Percentiles rank a stretch among this genome's conserved stretches.
Conservation (phyloP, 1,140 invertebrate species). For the Stegodyphus mimosarum region DNA sequence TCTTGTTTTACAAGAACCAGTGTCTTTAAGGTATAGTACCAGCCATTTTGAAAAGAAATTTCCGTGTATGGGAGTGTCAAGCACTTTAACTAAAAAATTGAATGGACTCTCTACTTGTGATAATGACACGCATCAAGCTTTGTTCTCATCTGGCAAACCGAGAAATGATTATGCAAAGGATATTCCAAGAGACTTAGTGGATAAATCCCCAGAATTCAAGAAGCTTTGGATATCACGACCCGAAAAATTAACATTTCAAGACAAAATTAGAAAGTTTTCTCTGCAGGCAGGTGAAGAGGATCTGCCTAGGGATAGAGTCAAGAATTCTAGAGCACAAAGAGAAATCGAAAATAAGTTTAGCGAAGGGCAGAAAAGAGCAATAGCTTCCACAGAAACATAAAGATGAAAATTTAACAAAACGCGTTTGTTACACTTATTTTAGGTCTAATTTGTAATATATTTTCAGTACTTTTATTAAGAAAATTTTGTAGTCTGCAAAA, state of each 20-base stretch:
- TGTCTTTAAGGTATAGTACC: background rate
- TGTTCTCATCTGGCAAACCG: slow-evolving; percentile 32
- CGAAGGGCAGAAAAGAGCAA: slow-evolving; percentile 24
- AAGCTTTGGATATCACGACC: slow-evolving; percentile 75
- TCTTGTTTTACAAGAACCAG: background rate
- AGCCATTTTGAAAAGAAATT: slow-evolving; percentile 30
- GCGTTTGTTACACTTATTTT: no score
- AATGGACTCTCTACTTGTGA: slow-evolving; percentile 26
- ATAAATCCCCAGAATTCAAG: slow-evolving; percentile 67
- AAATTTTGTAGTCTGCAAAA: no score
- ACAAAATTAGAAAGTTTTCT: slow-evolving; percentile 95
- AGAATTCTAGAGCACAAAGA: slow-evolving; percentile 88
- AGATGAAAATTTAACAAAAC: background rate
- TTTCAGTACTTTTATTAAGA: no score
- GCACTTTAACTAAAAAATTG: slow-evolving; percentile 30
- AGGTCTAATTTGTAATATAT: no score
- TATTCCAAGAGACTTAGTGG: slow-evolving; percentile 28
- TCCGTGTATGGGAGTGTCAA: slow-evolving; percentile 38
- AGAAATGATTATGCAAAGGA: background rate
- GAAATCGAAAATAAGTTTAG: slow-evolving; percentile 74
- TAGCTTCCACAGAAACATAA: background rate
- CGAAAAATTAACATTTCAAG: slow-evolving; percentile 91
- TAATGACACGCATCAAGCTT: slow-evolving; percentile 13
- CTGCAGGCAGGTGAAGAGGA: slow-evolving; percentile 86
- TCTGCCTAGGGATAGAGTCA: slow-evolving; percentile 90